Percentiles rank a stretch among this genome's conserved stretches.
phyloP scores from a whole-genome alignment of 1,140 invertebrate genomes.

The Leptonema lineaticorne region DNA sequence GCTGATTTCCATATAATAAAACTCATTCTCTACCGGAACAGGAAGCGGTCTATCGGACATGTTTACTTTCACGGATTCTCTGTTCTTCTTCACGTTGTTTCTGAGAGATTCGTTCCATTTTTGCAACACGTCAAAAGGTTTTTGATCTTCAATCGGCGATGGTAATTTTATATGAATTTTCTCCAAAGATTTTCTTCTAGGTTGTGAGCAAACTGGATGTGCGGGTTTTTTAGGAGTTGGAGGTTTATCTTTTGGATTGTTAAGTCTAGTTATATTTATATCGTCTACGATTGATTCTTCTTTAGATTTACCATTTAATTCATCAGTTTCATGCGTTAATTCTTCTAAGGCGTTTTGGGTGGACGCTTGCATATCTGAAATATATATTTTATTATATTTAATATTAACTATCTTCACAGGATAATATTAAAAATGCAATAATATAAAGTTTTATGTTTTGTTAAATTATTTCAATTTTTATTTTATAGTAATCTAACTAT shows the following conservation, averaged over 20 bases:
- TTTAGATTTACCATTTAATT: too few relatives aligned
- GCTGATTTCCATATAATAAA: slow-evolving; percentile 54
- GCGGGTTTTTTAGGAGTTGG: slow-evolving; percentile 3
- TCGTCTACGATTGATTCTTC: too few relatives aligned
- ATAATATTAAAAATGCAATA: too few relatives aligned
- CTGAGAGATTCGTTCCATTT: slow-evolving; percentile 38
- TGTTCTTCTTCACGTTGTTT: slow-evolving; percentile 30
- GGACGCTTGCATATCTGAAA: too few relatives aligned
- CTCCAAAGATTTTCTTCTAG: not conserved
- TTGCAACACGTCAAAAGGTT: slow-evolving; percentile 34
- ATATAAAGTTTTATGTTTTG: too few relatives aligned
- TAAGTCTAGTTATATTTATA: too few relatives aligned
- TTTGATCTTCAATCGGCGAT: slow-evolving; percentile 3
- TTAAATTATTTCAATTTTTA: too few relatives aligned
- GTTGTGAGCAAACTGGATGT: not conserved
- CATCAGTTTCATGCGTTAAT: too few relatives aligned
- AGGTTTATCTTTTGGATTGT: slow-evolving; percentile 7
- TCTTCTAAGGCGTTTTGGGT: too few relatives aligned
- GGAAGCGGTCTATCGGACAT: slow-evolving; percentile 53
- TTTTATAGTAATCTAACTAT: too few relatives aligned
- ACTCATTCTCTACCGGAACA: slow-evolving; percentile 53
- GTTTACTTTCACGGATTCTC: slow-evolving; percentile 40
- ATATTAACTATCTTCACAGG: too few relatives aligned
- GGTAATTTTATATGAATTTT: not conserved
- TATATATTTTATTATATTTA: too few relatives aligned